Conservation (phyloP, 2,797 vertebrate species). For the Chloroceryle amazona region DNA sequence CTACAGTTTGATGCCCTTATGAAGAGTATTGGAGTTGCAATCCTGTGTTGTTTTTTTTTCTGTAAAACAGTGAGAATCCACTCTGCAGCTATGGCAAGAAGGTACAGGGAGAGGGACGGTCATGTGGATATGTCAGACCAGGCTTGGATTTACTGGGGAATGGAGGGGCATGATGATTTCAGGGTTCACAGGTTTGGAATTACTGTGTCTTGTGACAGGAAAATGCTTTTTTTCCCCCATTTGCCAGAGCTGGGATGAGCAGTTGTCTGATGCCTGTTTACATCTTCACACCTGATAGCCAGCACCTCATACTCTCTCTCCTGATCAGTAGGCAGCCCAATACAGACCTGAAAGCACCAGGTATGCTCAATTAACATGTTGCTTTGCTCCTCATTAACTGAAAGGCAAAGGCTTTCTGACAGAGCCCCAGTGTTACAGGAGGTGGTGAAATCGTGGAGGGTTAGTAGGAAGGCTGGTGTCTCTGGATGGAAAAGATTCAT, state of each 20-base stretch:
- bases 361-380: background rate
- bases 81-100: background rate
- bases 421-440: background rate
- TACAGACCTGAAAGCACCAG: background rate
- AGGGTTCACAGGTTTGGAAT: background rate
- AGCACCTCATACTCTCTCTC: background rate
- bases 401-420: background rate
- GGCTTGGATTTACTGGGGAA: background rate
- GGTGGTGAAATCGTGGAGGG: background rate
- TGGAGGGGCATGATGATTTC: background rate
- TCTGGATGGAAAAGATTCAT: background rate
- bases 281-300: background rate
- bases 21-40: background rate
- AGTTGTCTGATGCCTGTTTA: background rate
- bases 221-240: background rate
- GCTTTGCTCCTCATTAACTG: background rate
- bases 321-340: background rate
- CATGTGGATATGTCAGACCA: background rate
- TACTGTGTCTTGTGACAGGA: background rate
- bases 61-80: background rate
- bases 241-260: background rate
- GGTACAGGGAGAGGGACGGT: background rate
- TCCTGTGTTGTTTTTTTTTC: background rate
- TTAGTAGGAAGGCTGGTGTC: background rate
- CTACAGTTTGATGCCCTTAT: background rate